These are phyloP conservation scores for Theocolax elegans DNA, from an alignment of 1,140 invertebrate species.

Conservation along the genomic window DNA sequence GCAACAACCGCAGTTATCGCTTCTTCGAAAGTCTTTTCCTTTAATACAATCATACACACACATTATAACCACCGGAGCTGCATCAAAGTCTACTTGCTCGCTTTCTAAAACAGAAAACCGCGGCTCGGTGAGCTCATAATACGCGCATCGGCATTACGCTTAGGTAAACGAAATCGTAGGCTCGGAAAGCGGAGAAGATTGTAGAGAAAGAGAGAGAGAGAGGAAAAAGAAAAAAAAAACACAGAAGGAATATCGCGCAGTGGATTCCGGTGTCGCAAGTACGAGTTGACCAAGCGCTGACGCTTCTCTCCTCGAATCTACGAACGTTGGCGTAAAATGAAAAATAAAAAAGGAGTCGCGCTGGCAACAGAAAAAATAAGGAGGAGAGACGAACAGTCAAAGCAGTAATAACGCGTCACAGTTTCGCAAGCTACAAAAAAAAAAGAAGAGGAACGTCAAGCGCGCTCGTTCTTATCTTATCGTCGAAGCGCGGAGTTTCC, in stretches of 20 bases:
- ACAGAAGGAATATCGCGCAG: no score
- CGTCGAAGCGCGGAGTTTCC: conserved; percentile 34
- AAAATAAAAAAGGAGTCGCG: not conserved
- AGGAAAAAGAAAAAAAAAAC: not conserved
- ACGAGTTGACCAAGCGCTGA: conserved; percentile 28
- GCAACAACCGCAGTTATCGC: no score
- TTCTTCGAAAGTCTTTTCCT: not conserved
- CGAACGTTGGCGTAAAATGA: conserved; percentile 1
- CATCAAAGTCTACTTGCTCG: no score
- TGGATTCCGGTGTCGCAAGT: conserved; percentile 17
- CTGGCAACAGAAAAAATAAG: not conserved
- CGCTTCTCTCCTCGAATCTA: conserved; percentile 33
- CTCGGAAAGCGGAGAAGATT: not conserved
- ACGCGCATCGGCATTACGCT: conserved; percentile 14
- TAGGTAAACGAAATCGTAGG: conserved; percentile 20
- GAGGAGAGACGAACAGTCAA: conserved; percentile 51
- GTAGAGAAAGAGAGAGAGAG: not conserved
- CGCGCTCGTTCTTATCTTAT: conserved; percentile 43
- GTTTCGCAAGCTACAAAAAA: no score
- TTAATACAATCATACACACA: not conserved
- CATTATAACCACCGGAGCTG: no score
- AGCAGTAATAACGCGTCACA: conserved; percentile 42
- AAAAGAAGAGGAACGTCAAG: not conserved
- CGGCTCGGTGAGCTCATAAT: not conserved
- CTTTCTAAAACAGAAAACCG: not conserved